These are phyloP conservation scores for Arrhopalites spinosus DNA, from an alignment of 2,888 invertebrate species.

Conservation along the genomic window DNA sequence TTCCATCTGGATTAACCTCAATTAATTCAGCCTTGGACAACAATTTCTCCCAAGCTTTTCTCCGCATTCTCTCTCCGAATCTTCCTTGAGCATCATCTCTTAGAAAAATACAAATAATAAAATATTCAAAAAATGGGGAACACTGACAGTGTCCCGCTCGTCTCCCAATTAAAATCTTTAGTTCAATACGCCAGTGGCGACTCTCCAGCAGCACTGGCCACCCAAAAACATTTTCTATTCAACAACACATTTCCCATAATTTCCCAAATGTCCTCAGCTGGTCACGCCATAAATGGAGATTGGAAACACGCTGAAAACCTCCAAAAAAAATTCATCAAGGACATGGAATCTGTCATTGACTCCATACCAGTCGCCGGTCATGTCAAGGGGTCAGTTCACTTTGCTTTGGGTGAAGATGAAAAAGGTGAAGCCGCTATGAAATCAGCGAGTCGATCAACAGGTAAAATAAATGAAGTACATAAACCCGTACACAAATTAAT, in stretches of 20 bases:
- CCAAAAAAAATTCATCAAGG: constrained; percentile 50
- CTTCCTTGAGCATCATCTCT: too few species aligned
- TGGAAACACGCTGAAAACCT: constrained; percentile 44
- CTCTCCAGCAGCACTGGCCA: constrained; percentile 44
- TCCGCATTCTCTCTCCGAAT: too few species aligned
- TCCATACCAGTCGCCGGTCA: constrained; percentile 44
- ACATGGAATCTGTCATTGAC: constrained; percentile 41
- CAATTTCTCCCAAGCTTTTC: too few species aligned
- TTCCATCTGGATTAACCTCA: too few species aligned
- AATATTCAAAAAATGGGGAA: constrained; percentile 54
- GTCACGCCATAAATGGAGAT: constrained; percentile 50
- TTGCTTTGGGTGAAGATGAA: constrained; percentile 4
- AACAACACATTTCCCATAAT: constrained; percentile 52
- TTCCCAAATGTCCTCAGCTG: constrained; percentile 47
- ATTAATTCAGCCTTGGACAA: too few species aligned
- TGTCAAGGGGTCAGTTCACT: constrained; percentile 8
- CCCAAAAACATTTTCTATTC: constrained; percentile 51
- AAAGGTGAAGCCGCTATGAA: constrained; percentile 23
- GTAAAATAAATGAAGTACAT: background rate
- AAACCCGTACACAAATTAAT: background rate
- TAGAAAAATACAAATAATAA: too few species aligned
- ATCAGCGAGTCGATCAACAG: constrained; percentile 41
- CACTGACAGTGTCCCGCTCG: constrained; percentile 50
- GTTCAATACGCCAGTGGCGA: constrained; percentile 47
- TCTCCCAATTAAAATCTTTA: constrained; percentile 49